Evolutionary conservation across 1,140 invertebrate species (phyloP).

Genomic region (Saxidomus purpurata): DNA sequence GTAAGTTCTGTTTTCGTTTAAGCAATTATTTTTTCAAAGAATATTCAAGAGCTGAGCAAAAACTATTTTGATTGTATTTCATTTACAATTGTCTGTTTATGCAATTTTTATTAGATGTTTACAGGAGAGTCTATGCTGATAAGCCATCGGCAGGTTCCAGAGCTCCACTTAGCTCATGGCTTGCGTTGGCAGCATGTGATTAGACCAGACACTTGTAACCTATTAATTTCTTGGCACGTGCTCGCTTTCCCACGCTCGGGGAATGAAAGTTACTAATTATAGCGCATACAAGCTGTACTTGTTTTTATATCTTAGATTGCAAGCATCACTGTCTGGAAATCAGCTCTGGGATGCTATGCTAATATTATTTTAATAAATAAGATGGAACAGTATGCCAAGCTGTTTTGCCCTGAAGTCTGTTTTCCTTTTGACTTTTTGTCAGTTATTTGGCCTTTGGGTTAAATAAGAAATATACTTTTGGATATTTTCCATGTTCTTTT

Average conservation of each 20-base stretch:
- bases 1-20: no score
- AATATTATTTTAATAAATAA: slow-evolving; percentile 34
- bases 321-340: background rate
- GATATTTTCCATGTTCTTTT: background rate
- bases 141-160: background rate
- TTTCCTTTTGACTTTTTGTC: slow-evolving; percentile 2
- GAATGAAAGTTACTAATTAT: slow-evolving; percentile 53
- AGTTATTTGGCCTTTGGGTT: background rate
- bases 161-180: background rate
- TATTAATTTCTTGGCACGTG: slow-evolving; percentile 42
- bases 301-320: slow-evolving; percentile 11
- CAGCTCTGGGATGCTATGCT: background rate
- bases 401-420: background rate
- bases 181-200: background rate
- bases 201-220: slow-evolving; percentile 10
- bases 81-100: background rate
- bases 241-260: slow-evolving; percentile 37
- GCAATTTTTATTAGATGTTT: background rate
- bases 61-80: slow-evolving; percentile 11
- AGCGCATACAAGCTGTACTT: background rate
- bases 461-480: background rate
- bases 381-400: background rate
- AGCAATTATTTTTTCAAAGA: background rate
- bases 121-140: background rate
- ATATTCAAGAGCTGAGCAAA: background rate